Evolutionary conservation across 1,140 invertebrate genomes (phyloP), one percentile per base, ranked within the genome.

Genomic region (Euwallacea fornicatus): DNA sequence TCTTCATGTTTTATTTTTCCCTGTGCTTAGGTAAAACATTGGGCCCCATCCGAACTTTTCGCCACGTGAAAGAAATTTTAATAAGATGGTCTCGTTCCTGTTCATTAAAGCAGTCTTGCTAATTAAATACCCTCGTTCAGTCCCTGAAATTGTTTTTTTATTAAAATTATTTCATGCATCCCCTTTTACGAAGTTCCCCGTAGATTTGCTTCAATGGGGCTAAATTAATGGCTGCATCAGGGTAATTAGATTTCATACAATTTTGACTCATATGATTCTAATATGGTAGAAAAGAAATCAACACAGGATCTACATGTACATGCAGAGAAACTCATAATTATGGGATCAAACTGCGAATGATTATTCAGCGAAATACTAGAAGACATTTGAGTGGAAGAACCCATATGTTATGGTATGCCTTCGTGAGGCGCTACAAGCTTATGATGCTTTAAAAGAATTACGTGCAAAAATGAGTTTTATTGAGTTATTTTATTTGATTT

Each of bases 131-230:
- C 15, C 61, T 63, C 61, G 61, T 13, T 63, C 43, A 16, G 13
- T 43, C n/a, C 42, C 61, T 41, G 13, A 63, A 63, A 63, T 63
- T 47, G 61, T 63, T 63, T 63, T 63, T 63, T 63, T 63, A 63
- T 63, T 15, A 63, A 63, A 63, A 63, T 63, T 63, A 44, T 63
- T 63, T 63, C 16, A 63, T 44, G 44, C 7, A 63, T 8, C 15
- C 13, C 7, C 15, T 63, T 63, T 63, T 50, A 63, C 42, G 11
- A 63, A 11, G 1, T 63, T 63, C 41, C 61, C 42, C n/a, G 61
- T 50, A 63, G 43, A 47, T 41, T 3, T 60, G 44, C 44, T 16
- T 63, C 61, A 63, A 44, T 63, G 44, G 10, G 43, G 13, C 42
- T 47, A 63, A 63, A 47, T 63, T 63, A 63, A 63, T 63, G 16